Conservation (phyloP, 2,888 invertebrate species). For the Drosophila nr. medialis region DNA sequence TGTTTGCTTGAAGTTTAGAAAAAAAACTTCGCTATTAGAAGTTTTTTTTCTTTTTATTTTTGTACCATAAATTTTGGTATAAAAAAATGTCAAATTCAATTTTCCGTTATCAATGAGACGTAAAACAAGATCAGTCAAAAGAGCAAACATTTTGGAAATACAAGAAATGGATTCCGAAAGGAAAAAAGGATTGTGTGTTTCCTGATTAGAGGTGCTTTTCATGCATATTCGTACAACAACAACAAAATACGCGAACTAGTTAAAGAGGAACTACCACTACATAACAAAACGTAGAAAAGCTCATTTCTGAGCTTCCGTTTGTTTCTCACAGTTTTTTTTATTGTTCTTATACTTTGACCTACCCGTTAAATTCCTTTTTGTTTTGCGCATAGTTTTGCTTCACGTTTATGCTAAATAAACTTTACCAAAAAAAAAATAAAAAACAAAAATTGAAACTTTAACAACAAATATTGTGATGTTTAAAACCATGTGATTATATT, state of each 20-base stretch:
- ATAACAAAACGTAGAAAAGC: slow-evolving; percentile 11
- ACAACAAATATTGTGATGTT: slow-evolving; percentile 60
- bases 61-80: background rate
- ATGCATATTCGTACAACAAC: slow-evolving; percentile 54
- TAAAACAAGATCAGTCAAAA: background rate
- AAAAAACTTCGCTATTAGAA: background rate
- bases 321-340: slow-evolving; percentile 4
- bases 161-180: background rate
- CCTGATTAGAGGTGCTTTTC: slow-evolving; percentile 67
- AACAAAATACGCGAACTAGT: slow-evolving; percentile 11
- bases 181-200: background rate
- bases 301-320: slow-evolving; percentile 25
- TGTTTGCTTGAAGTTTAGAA: background rate
- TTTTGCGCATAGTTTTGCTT: slow-evolving; percentile 65
- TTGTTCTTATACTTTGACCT: slow-evolving; percentile 31
- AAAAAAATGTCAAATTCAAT: background rate
- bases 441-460: slow-evolving; percentile 35
- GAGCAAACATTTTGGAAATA: background rate
- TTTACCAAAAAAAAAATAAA: slow-evolving; percentile 18
- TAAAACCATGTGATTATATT: slow-evolving; percentile 46
- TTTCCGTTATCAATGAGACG: background rate
- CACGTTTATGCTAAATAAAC: slow-evolving; percentile 59
- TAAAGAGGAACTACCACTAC: background rate
- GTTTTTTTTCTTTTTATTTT: background rate
- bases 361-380: slow-evolving; percentile 23